Base-by-base conservation (phyloP, 2,113 vertebrate genomes). In the Bos taurus region DNA sequence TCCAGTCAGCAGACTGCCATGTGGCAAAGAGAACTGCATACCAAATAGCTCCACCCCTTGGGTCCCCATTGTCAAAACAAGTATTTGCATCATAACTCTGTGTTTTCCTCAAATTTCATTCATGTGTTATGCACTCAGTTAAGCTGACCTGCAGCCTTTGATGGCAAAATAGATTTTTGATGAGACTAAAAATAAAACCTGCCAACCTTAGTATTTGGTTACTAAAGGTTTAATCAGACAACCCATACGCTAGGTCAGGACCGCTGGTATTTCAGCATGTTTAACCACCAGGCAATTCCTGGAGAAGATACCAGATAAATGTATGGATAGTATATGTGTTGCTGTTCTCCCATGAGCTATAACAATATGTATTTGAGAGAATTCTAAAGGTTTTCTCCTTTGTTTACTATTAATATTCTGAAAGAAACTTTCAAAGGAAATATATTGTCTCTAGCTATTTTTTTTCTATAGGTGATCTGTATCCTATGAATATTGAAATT, bases 1-100 rank as follows among this genome's bases (percentile, higher is more conserved):
- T 98, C 98, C 94, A 40, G 97, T 98, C 97, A 91, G 97, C 94
- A 97, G 94, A 97, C 85, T 98, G 91, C 98, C 97, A 89, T 96
- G 96, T 97, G 96, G 97, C 95, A 97, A 97, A 97, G 95, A 98
- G 80, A 97, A 94, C 97, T 92, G 95, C 92, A 78, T 67, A 93
- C 71, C 83, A 97, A 98, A 98, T 97, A 98, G 92, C 86, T 98
- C 94, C 97, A 98, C 98, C 93, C 98, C 97, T 96, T 80, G 91
- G 83, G 64, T 91, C 88, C 83, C 97, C 85, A 93, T 89, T 98
- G 98, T 98, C 98, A 98, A 98, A 99, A 98, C 92, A 97, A 98
- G 52, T 26, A 98, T 98, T 98, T 98, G 96, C 97, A 97, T 98
- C 98, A 98, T 89, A 85, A n/a, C 83, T 95, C 98, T 93, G 89